Base-by-base conservation (phyloP, 2,888 invertebrate genomes). In the Drosophila mercatorum region DNA sequence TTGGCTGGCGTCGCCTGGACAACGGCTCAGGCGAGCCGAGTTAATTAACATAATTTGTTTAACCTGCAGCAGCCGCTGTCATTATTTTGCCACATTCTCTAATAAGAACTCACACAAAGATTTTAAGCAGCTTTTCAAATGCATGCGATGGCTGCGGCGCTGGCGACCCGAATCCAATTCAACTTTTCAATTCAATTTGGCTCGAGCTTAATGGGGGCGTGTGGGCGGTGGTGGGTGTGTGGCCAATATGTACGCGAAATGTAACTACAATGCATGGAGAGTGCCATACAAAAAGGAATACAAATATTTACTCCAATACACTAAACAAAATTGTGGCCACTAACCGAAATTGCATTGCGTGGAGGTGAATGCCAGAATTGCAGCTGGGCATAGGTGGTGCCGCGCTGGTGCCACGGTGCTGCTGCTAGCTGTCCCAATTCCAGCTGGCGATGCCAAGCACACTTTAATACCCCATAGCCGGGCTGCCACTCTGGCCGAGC, bases 321-420 rank as follows among this genome's bases (percentile, higher is more conserved):
- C 86, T 85, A 86, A 83, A 86, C 83, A 80, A 88, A 83, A 88
- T 83, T 80, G 83, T 88, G 88, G 75, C 75, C 83, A 88, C 83
- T 88, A 88, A 83, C 78, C 73, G 73, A 83, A 83, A 83, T 83
- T 83, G 89, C 83, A 88, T 85, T 85, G 71, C 76, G 61, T 72
- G 65, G 58, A 55, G 76, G 57, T 78, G 57, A 34, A 34, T 14
- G 47, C 34, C 11, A 12, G 51, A 17, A 47, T 26, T 40, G 28
- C 17, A 26, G 36, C 47, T 36, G 34, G 22, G 28, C 47, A 22
- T 31, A 22, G 52, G 52, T 53, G 52, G 17, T 52, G 51, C 12
- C 28, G n/a, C 17, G n/a, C 12, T 34, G 5, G n/a, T 28, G 31
- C 6, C 57, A 17, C 17, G 17, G 17, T 17, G 17, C 17, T 17